Conservation (phyloP, 2,797 vertebrate species). For the Amniataba percoides region DNA sequence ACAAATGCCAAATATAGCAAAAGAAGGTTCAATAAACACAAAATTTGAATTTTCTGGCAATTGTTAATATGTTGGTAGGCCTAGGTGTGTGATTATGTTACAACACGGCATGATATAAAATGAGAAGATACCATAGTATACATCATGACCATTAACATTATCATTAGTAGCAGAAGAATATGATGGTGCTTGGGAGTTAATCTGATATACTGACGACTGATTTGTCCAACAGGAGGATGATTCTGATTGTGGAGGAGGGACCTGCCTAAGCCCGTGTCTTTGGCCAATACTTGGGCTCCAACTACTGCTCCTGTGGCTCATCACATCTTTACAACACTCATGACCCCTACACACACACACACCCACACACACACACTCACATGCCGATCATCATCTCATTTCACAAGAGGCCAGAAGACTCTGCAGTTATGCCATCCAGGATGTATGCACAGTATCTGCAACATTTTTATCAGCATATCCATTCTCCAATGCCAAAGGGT, state of each 20-base stretch:
- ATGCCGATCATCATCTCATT: constrained; percentile 50
- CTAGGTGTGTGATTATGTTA: neutral
- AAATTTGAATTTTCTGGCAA: too few relatives aligned
- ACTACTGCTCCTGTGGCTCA: constrained; percentile 91
- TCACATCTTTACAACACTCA: constrained; percentile 88
- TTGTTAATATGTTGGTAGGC: constrained; percentile 1
- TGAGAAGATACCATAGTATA: neutral
- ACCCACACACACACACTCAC: neutral
- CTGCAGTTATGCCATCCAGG: constrained; percentile 53
- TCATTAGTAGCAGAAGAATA: neutral
- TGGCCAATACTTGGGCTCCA: constrained; percentile 91
- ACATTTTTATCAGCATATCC: constrained; percentile 67
- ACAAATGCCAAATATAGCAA: too few relatives aligned
- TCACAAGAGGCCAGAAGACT: constrained; percentile 51
- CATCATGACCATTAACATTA: neutral
- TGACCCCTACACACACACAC: constrained; percentile 70
- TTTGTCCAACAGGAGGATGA: constrained; percentile 92
- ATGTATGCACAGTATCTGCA: constrained; percentile 65
- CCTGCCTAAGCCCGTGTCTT: constrained; percentile 89
- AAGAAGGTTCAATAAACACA: too few relatives aligned
- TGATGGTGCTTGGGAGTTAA: neutral
- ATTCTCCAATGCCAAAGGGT: constrained; percentile 82
- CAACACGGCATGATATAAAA: neutral
- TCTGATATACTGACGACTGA: constrained; percentile 51
- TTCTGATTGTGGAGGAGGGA: constrained; percentile 94